Evolutionary conservation across 2,797 vertebrate species (phyloP), one percentile per base, ranked within the genome.

Genomic region (Hemitrygon akajei): DNA sequence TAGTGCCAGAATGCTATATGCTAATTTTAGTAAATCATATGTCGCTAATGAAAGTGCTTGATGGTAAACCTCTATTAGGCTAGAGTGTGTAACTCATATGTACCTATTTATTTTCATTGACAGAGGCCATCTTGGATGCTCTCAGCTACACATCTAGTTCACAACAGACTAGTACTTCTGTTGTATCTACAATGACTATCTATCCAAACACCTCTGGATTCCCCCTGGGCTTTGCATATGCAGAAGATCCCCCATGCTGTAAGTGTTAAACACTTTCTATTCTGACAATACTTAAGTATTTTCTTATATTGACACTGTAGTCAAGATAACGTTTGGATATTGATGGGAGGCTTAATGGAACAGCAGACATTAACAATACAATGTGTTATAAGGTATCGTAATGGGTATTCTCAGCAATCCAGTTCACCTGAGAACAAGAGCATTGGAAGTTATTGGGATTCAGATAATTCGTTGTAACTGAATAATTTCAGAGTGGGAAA

Each of bases 141-240:
- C 69, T 76, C 37, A 93, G 69, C 30, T 73, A 76, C n/a, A 56
- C 91, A 58, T 58, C 91, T 1, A 47, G 71, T 40, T 71, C 91
- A 2, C 27, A 27, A 76, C 69, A 76, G 25, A 30, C 91, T 5
- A 93, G 25, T 18, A 69, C 86, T 11, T n/a, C 37, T 7, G 69
- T 93, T 18, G 91, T 93, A 71, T 93, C 91, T 58, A 93, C 91
- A 47, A 73, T 93, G 37, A 93, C 91, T 71, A 93, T 93, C 91
- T 93, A 93, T 25, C 91, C 91, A 1, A 93, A 93, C 71, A 93
- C 91, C 18, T 93, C 91, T 56, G 47, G 91, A 76, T 93, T 93
- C 27, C 91, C 91, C 22, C 73, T 93, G 12, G 69, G 71, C 9
- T 93, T 93, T 58, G 11, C 71, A 12, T 93, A 93, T n/a, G n/a